phyloP scores from a whole-genome alignment of 1,140 invertebrate species.

The Macrocentrus cingulum region DNA sequence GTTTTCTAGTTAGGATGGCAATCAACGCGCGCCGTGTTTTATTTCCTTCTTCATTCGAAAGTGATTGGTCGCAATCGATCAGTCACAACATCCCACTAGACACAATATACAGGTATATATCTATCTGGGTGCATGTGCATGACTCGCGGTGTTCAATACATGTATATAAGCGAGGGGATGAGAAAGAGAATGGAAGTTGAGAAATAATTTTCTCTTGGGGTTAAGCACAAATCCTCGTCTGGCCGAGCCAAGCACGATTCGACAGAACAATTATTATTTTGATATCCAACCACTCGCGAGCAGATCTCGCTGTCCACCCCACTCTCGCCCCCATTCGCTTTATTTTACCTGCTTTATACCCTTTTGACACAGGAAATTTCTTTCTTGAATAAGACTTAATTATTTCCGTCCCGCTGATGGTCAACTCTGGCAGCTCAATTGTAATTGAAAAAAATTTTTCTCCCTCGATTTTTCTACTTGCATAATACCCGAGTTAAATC shows the following conservation, averaged over 20 bases:
- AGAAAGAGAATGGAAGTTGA: neutral
- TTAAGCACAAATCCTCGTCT: slow-evolving; percentile 37
- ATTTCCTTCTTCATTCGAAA: neutral
- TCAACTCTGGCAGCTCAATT: no score
- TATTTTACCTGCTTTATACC: neutral
- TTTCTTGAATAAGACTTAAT: no score
- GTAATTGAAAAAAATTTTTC: no score
- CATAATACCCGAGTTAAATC: no score
- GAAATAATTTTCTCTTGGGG: slow-evolving; percentile 37
- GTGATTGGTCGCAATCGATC: slow-evolving; percentile 16
- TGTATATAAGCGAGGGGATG: neutral
- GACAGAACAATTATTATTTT: slow-evolving; percentile 44
- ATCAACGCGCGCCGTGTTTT: neutral
- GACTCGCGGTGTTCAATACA: neutral
- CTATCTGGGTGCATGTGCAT: neutral
- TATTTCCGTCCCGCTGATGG: no score
- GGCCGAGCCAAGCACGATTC: slow-evolving; percentile 27
- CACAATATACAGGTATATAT: neutral
- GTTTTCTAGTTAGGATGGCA: no score
- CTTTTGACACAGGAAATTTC: neutral
- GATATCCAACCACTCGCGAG: slow-evolving; percentile 38
- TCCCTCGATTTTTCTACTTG: no score
- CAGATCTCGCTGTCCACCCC: slow-evolving; percentile 9
- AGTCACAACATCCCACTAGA: slow-evolving; percentile 14
- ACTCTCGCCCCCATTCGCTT: neutral